Base-by-base conservation (phyloP, 2,888 invertebrate genomes). In the Notodonta dromedarius region DNA sequence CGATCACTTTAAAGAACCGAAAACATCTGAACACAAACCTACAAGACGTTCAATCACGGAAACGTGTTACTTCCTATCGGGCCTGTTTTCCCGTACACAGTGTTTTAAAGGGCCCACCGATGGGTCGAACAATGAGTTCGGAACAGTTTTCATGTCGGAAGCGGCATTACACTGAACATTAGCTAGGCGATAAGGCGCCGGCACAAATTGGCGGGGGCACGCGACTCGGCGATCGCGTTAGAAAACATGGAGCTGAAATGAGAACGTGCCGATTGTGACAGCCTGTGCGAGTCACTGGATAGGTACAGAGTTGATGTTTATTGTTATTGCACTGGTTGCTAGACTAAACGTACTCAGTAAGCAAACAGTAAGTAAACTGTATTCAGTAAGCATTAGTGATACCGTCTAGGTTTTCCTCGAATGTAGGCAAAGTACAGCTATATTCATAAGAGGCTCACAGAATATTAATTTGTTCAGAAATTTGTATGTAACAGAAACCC, bases 81-180 rank as follows among this genome's bases (percentile, higher is more conserved):
- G 65, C 54, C 65, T 79, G 73, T 79, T 80, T 82, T 78, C 72
- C 70, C 78, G 75, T 76, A 77, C 76, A 77, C 76, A 80, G 77
- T 81, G 77, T 78, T 83, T 81, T 80, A 83, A 84, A 82, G 78
- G 73, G 74, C 71, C 67, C 76, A 71, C 63, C 64, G 65, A 75
- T 78, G 72, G 74, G 67, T 74, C 79, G 81, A 83, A 89, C 85
- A 87, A 88, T 85, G 83, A 84, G 83, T 83, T 84, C 76, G 68
- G 84, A 88, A 83, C 85, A 85, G 89, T 88, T 89, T 90, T 88
- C 89, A 88, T 90, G 92, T 91, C 92, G 91, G 92, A 91, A 91
- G 88, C 85, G 79, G 87, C 81, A 89, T 91, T 90, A 92, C 89
- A 88, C 85, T 88, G 86, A 89, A 89, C 90, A 91, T 92, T 91